These are phyloP conservation scores for Agrotis clavis DNA, from an alignment of 2,888 invertebrate species.

Conservation along the genomic window DNA sequence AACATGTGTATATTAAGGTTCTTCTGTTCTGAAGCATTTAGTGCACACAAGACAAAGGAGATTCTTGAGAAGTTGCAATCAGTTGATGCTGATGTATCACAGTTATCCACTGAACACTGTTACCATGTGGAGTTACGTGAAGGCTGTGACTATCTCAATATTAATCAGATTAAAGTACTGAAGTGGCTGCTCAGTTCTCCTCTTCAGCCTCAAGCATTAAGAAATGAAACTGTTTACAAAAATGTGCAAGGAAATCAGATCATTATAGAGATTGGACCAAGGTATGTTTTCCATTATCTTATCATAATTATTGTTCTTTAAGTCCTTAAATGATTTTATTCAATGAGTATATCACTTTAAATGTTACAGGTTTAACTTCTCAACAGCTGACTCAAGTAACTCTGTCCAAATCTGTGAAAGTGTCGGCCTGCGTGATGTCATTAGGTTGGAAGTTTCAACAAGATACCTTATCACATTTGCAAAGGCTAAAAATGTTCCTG, in stretches of 20 bases:
- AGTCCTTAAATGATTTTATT: background rate
- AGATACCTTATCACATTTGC: slow-evolving; percentile 93
- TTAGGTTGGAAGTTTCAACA: slow-evolving; percentile 95
- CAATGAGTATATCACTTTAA: background rate
- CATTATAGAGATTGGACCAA: slow-evolving; percentile 97
- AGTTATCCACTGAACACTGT: slow-evolving; percentile 94
- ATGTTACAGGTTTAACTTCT: slow-evolving; percentile 95
- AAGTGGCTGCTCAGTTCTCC: slow-evolving; percentile 95
- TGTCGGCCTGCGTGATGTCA: slow-evolving; percentile 94
- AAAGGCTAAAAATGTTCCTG: slow-evolving; percentile 78
- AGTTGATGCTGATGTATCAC: slow-evolving; percentile 85
- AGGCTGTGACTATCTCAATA: slow-evolving; percentile 87
- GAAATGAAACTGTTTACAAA: slow-evolving; percentile 88
- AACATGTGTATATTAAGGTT: slow-evolving; percentile 91
- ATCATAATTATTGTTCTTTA: background rate
- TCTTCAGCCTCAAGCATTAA: slow-evolving; percentile 92
- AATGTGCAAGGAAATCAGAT: slow-evolving; percentile 80
- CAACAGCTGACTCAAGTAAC: slow-evolving; percentile 98
- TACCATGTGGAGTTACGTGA: slow-evolving; percentile 94
- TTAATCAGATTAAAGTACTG: slow-evolving; percentile 92
- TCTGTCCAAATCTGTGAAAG: slow-evolving; percentile 98
- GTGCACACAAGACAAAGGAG: slow-evolving; percentile 91
- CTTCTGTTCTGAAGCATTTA: slow-evolving; percentile 92
- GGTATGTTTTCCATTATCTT: slow-evolving; percentile 83
- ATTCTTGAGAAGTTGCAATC: slow-evolving; percentile 90